These are phyloP conservation scores for Alentia gelatinosa DNA, from an alignment of 2,888 invertebrate species.

Conservation along the genomic window DNA sequence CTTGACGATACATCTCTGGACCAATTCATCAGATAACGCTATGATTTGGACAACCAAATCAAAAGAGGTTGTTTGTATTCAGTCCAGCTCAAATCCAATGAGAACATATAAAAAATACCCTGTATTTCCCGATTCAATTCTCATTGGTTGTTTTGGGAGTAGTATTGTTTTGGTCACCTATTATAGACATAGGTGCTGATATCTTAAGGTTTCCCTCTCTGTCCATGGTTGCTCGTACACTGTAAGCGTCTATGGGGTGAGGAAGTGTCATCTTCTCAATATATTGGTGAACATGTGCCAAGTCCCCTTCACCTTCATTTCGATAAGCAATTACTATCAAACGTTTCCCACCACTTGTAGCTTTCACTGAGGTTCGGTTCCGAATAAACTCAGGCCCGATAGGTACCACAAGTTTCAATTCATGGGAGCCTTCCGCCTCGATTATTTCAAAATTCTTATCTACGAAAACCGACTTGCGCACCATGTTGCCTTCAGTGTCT, in stretches of 20 bases:
- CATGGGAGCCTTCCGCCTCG: not conserved
- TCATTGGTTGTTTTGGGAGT: not conserved
- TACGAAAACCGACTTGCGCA: not conserved
- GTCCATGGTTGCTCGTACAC: slow-evolving; percentile 55
- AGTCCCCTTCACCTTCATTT: not conserved
- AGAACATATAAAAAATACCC: not conserved
- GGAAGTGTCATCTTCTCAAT: slow-evolving; percentile 51
- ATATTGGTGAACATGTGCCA: slow-evolving; percentile 43
- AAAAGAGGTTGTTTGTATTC: not conserved
- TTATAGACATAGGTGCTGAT: slow-evolving; percentile 13
- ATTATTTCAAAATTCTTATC: slow-evolving; percentile 20
- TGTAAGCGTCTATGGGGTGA: slow-evolving; percentile 51
- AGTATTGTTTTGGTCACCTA: not conserved
- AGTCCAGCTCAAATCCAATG: not conserved
- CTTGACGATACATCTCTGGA: not conserved
- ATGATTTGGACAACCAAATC: not conserved
- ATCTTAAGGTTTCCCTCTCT: slow-evolving; percentile 53
- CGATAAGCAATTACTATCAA: slow-evolving; percentile 50
- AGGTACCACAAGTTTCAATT: slow-evolving; percentile 35
- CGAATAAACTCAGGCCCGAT: slow-evolving; percentile 48
- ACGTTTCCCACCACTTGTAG: slow-evolving; percentile 44
- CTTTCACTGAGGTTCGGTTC: slow-evolving; percentile 53
- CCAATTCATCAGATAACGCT: not conserved
- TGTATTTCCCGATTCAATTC: not conserved
- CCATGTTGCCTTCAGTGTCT: slow-evolving; percentile 14